Percentiles rank a stretch among this genome's conserved stretches.
Conservation (phyloP, 2,113 vertebrate genomes). For the Perognathus longimembris region DNA sequence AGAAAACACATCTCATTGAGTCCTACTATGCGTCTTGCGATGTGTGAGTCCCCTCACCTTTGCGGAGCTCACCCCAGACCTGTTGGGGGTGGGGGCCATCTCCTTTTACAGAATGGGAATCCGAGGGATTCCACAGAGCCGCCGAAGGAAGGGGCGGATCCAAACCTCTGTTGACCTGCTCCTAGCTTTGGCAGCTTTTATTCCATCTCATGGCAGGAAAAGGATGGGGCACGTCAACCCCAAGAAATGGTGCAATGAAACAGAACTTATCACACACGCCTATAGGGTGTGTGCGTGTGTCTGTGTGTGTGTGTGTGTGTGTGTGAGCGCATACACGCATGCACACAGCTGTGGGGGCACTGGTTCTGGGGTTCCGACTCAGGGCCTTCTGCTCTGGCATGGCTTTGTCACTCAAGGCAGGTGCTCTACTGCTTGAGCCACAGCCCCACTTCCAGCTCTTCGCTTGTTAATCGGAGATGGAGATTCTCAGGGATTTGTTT, state of each 20-base stretch:
- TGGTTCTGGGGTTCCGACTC: no score
- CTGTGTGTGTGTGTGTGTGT: no score
- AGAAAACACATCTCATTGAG: not conserved
- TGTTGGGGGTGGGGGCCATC: not conserved
- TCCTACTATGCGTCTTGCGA: fast-evolving
- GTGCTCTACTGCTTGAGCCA: no score
- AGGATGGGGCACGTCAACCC: not conserved
- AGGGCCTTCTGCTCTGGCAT: no score
- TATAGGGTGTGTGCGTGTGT: not conserved
- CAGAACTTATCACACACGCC: not conserved
- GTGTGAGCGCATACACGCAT: no score
- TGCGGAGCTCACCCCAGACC: fast-evolving
- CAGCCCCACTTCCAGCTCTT: no score
- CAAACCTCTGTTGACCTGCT: fast-evolving
- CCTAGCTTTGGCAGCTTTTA: fast-evolving
- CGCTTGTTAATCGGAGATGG: no score
- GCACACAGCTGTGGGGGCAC: no score
- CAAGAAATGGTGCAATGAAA: not conserved
- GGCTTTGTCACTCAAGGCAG: no score
- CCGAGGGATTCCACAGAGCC: fast-evolving
- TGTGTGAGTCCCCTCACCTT: fast-evolving
- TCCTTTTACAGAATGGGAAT: not conserved
- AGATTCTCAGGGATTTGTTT: no score
- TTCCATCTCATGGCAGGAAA: not conserved
- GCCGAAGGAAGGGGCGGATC: not conserved